These are phyloP conservation scores for Minunthozetes semirufus DNA, from an alignment of 2,888 invertebrate species.

Conservation along the genomic window DNA sequence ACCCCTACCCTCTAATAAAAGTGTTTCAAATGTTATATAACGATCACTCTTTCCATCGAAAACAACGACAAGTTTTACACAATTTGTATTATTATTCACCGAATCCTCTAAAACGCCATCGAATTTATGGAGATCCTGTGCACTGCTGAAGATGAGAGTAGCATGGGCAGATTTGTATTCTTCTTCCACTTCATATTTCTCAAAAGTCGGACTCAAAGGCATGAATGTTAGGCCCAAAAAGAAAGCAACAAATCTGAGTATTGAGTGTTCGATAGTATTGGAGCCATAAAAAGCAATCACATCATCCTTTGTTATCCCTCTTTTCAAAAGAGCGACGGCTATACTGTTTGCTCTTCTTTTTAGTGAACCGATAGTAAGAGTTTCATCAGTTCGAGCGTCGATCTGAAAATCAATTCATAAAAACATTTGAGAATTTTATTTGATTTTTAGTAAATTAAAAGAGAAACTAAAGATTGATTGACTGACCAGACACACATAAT, in stretches of 20 bases:
- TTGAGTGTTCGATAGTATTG: conserved; percentile 23
- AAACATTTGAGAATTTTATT: background rate
- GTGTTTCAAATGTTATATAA: background rate
- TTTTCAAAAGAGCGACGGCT: conserved; percentile 7
- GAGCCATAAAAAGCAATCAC: conserved; percentile 3
- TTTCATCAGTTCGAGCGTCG: conserved; percentile 6
- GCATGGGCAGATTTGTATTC: background rate
- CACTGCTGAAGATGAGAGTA: background rate
- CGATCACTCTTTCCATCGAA: conserved; percentile 5
- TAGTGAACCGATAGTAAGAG: background rate
- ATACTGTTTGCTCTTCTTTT: background rate
- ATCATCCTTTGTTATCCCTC: conserved; percentile 25
- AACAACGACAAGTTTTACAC: background rate
- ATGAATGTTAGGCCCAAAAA: conserved; percentile 12
- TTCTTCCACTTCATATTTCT: background rate
- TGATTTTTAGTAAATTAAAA: background rate
- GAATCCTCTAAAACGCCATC: background rate
- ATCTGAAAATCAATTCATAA: too few species aligned
- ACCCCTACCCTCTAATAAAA: conserved; percentile 10
- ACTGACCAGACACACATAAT: background rate
- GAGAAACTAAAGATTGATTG: background rate
- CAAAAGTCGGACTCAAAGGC: background rate
- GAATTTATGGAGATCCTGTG: background rate
- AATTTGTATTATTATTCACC: background rate
- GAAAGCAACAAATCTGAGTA: background rate